Evolutionary conservation across 2,113 vertebrate species (phyloP).

Genomic region (Heptranchias perlo): DNA sequence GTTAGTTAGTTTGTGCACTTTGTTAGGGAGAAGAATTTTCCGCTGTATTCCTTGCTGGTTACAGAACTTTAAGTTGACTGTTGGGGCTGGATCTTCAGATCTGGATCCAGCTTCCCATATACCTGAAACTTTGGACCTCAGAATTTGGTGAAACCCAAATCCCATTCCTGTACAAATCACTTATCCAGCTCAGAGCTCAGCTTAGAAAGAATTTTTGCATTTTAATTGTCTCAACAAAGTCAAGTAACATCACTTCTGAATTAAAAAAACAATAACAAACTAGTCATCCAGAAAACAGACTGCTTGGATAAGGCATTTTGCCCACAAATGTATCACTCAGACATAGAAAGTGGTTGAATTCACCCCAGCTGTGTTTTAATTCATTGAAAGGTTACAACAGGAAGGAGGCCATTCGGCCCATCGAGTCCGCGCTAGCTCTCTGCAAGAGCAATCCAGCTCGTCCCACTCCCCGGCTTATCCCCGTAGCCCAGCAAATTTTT

Average conservation of each 20-base stretch:
- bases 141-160: background rate
- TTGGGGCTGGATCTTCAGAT: background rate
- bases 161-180: background rate
- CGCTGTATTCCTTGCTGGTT: background rate
- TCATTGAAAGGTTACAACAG: no score
- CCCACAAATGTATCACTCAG: background rate
- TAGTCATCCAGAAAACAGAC: background rate
- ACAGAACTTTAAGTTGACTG: background rate
- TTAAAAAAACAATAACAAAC: background rate
- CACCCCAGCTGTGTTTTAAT: background rate
- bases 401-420: no score
- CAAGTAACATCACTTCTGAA: background rate
- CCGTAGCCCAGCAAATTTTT: no score
- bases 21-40: background rate
- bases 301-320: background rate
- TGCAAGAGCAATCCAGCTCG: no score
- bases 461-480: no score
- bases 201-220: background rate
- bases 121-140: background rate
- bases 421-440: no score
- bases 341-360: background rate
- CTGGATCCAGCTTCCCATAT: background rate
- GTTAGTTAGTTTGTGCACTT: background rate
- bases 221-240: background rate
- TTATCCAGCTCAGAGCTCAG: background rate